Evolutionary conservation across 2,113 vertebrate genomes (phyloP), one percentile per base, ranked within the genome.

Genomic region (Notarius lentiginosus): DNA sequence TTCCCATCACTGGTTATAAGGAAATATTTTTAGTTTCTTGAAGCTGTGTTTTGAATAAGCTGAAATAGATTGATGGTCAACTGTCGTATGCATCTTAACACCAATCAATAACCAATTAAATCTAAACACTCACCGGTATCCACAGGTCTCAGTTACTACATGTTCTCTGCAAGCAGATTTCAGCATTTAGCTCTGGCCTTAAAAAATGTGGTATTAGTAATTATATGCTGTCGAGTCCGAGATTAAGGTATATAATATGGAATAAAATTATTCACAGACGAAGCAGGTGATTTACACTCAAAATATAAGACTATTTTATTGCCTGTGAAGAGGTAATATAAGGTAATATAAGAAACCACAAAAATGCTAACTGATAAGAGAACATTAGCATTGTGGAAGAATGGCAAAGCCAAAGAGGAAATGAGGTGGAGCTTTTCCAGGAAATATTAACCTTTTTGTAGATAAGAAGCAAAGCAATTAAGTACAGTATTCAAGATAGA

Each of bases 381-480:
- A 77, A 77, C 60, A 65, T 49, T 77, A 30, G 34, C n/a, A 77
- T 51, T 1, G 24, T 77, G 14, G 47, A 61, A 77, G 41, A 77
- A 53, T 41, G 14, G 41, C 58, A 22, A 63, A 61, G 14, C 10
- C 72, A 77, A 58, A 11, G n/a, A 85, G 72, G 58, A 77, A 75
- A 85, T 76, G 58, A 85, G 30, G 34, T 76, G 34, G 12, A 77
- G 24, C 30, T 24, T 56, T 56, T 56, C 5, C 60, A 56, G 84
- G 73, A 66, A 53, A 79, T 79, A 66, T 77, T 60, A 51, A 79
- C 10, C 27, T 53, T 66, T 79, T 18, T 27, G 55, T 5, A 86
- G 75, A 79, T 58, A 86, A 68, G 76, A 47, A 22, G 63, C 27
- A 41, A 68, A 66, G 58, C 60, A 85, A 85, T 85, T 77, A 65